Evolutionary conservation across 2,888 invertebrate genomes (phyloP), one percentile per base, ranked within the genome.

Genomic region (Phengaris alcon): DNA sequence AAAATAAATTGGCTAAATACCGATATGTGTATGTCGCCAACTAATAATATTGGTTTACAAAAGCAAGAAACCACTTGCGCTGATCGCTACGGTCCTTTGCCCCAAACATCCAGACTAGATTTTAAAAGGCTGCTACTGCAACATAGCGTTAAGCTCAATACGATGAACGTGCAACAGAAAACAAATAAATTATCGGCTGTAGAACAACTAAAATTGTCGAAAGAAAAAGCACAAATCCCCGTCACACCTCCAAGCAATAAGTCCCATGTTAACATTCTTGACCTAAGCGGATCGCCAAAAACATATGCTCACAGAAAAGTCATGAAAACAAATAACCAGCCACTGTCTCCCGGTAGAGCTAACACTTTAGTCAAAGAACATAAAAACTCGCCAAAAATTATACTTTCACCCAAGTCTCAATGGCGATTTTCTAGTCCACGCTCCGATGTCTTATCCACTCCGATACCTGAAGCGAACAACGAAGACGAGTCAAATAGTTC

Each of bases 391-490:
- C 94, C 94, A 0, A 94, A 94, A 87, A 97, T 97, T 84, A 90
- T 96, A 74, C 88, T 96, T 59, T 96, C 96, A 75, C 96, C 96
- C 0, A 94, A 96, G 78, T 95, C 96, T 0, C 95, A 95, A 77
- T 96, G 96, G 96, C 91, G 96, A 79, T 96, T 96, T 82, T 94
- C 96, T 57, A 96, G 95, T 80, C 96, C 96, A 2, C 93, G 97
- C 82, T 97, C 96, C 44, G 97, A 97, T 83, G 97, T 97, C 75
- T 95, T 98, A 84, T 97, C 97, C 68, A 96, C 97, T 70, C 97
- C 97, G 76, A 98, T 98, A 86, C 96, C 96, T 64, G 97, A 98
- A 93, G 97, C 96, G 80, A 94, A 95, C 82, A 96, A 96, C 83
- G 97, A 97, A 84, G 97, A 97, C 83, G 96, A 97, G 81, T 94